These are phyloP conservation scores for Mythimna lalbum DNA, from an alignment of 2,888 invertebrate genomes.

Conservation along the genomic window DNA sequence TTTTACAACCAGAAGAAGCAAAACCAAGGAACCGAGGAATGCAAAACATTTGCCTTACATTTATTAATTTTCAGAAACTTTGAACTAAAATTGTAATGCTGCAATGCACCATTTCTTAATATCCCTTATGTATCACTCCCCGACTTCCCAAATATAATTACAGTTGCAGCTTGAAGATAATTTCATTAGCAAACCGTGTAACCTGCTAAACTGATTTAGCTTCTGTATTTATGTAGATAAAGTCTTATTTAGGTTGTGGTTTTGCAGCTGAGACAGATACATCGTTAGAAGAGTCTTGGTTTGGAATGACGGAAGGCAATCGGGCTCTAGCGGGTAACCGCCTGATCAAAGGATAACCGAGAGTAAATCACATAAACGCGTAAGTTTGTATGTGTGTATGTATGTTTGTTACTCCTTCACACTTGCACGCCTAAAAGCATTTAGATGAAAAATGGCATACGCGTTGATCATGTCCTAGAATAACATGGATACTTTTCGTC, in stretches of 20 bases:
- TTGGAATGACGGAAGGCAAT: constrained; percentile 15
- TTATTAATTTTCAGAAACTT: constrained; percentile 1
- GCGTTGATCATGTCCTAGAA: too few species aligned
- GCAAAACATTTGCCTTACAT: constrained; percentile 4
- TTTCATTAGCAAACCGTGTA: constrained; percentile 58
- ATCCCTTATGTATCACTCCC: constrained; percentile 37
- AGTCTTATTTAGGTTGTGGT: constrained; percentile 17
- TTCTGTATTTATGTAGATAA: constrained; percentile 28
- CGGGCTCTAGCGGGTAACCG: constrained; percentile 1
- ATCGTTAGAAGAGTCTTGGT: constrained; percentile 13
- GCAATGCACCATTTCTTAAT: constrained; percentile 66
- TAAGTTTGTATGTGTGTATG: too few species aligned
- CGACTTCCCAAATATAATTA: constrained; percentile 63
- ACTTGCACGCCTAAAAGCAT: too few species aligned
- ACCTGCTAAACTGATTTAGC: constrained; percentile 38
- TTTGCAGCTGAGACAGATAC: constrained; percentile 10
- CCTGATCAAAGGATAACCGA: constrained; percentile 3
- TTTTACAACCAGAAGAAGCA: neutral
- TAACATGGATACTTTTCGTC: too few species aligned
- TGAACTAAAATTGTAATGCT: constrained; percentile 44
- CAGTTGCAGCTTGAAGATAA: constrained; percentile 66
- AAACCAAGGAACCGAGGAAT: neutral
- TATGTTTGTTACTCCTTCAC: too few species aligned
- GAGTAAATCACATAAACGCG: too few species aligned
- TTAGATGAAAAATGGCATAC: too few species aligned